These are phyloP conservation scores for Psilanteris sp. DNA, from an alignment of 1,140 invertebrate species.

Conservation along the genomic window DNA sequence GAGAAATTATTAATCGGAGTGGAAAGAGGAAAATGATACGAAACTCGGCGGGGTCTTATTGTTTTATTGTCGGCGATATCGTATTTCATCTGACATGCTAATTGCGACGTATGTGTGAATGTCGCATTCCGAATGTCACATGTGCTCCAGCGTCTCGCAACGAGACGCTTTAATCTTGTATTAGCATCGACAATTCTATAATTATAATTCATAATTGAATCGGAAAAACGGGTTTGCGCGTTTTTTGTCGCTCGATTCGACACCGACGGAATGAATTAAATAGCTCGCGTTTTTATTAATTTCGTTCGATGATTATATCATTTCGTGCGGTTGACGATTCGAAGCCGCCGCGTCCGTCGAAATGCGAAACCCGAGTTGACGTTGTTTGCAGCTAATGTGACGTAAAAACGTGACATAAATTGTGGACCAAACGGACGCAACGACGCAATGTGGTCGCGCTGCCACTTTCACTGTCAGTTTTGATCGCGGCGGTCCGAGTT, in stretches of 20 bases:
- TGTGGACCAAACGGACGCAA: too few relatives aligned
- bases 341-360: too few relatives aligned
- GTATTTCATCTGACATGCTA: slow-evolving; percentile 5
- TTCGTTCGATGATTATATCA: too few relatives aligned
- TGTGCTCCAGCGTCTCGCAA: neutral
- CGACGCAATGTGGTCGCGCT: slow-evolving; percentile 6
- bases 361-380: too few relatives aligned
- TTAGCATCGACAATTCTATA: neutral
- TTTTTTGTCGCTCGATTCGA: too few relatives aligned
- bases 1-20: slow-evolving; percentile 41
- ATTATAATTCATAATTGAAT: slow-evolving; percentile 1
- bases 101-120: slow-evolving; percentile 8
- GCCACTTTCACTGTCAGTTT: slow-evolving; percentile 48
- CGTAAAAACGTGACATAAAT: too few relatives aligned
- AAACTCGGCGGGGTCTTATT: slow-evolving; percentile 30
- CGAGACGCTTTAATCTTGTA: slow-evolving; percentile 2
- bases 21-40: slow-evolving; percentile 39
- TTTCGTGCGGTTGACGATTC: too few relatives aligned
- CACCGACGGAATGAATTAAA: too few relatives aligned
- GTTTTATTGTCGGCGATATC: slow-evolving; percentile 40
- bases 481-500: slow-evolving; percentile 6
- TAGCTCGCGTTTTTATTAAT: too few relatives aligned
- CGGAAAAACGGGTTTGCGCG: too few relatives aligned
- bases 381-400: too few relatives aligned
- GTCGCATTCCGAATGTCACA: slow-evolving; percentile 15